A percentile compares a stretch with the other conserved stretches of the same genome.
Conservation (phyloP, 2,888 invertebrate genomes). For the Spodoptera littoralis region DNA sequence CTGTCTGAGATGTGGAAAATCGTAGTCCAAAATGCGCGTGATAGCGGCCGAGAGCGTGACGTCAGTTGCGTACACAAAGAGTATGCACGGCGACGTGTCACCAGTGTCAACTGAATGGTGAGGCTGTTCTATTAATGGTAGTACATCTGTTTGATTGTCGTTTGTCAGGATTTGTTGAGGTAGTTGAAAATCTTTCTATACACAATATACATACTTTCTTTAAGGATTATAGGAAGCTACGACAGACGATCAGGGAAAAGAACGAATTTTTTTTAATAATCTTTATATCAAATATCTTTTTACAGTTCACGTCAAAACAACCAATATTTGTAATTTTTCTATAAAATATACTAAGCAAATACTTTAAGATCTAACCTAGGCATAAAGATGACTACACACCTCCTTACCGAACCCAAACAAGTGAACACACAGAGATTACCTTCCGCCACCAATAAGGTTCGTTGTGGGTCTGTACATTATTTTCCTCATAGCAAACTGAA, state of each 20-base stretch:
- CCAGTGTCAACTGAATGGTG: slow-evolving; percentile 48
- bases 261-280: too few relatives aligned
- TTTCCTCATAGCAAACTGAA: slow-evolving; percentile 68
- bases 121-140: slow-evolving; percentile 51
- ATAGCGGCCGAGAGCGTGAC: slow-evolving; percentile 62
- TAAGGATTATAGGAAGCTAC: not conserved
- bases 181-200: not conserved
- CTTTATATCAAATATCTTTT: too few relatives aligned
- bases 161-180: slow-evolving; percentile 24
- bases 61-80: slow-evolving; percentile 63
- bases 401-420: slow-evolving; percentile 40
- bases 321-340: too few relatives aligned
- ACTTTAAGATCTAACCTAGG: slow-evolving; percentile 7
- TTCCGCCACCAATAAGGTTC: slow-evolving; percentile 52
- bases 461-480: slow-evolving; percentile 57
- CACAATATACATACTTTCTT: too few relatives aligned
- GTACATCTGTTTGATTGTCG: slow-evolving; percentile 47
- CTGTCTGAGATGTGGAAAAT: slow-evolving; percentile 86
- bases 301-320: too few relatives aligned
- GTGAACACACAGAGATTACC: slow-evolving; percentile 24
- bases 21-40: slow-evolving; percentile 80
- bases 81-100: slow-evolving; percentile 53
- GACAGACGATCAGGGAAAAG: too few relatives aligned
- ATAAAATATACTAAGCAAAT: too few relatives aligned
- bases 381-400: slow-evolving; percentile 12